Percentiles rank a stretch among this genome's conserved stretches.
Conservation (phyloP, 2,888 invertebrate genomes). For the Amiota minor region DNA sequence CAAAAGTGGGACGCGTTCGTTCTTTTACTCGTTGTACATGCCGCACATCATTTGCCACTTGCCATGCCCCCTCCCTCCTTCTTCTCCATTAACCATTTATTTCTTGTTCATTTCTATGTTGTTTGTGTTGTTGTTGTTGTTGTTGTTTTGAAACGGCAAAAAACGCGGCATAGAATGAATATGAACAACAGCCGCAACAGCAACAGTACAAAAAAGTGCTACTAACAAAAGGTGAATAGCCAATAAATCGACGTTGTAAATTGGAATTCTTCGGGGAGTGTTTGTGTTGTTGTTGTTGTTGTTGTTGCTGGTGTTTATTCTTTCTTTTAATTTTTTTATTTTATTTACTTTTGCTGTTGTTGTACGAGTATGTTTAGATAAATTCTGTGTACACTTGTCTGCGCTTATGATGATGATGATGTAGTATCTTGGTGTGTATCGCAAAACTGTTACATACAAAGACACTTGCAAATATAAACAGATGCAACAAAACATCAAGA, state of each 20-base stretch:
- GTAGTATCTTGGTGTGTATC: too few species aligned
- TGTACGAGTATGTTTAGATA: slow-evolving; percentile 36
- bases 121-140: too few species aligned
- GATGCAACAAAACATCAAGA: too few species aligned
- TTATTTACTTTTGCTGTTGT: slow-evolving; percentile 25
- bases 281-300: slow-evolving; percentile 38
- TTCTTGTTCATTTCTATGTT: too few species aligned
- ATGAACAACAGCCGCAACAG: background rate
- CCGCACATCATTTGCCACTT: background rate
- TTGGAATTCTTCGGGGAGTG: slow-evolving; percentile 62
- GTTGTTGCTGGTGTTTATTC: slow-evolving; percentile 15
- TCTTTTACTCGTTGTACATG: slow-evolving; percentile 35
- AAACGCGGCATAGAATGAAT: background rate
- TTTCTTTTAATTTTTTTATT: background rate
- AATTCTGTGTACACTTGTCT: slow-evolving; percentile 48
- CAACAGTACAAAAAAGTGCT: slow-evolving; percentile 22
- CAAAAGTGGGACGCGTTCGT: slow-evolving; percentile 63
- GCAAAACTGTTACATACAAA: too few species aligned
- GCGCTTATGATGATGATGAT: too few species aligned
- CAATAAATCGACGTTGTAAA: slow-evolving; percentile 70
- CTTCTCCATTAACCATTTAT: too few species aligned
- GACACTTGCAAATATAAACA: too few species aligned
- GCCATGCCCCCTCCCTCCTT: background rate
- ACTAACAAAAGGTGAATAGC: slow-evolving; percentile 71
- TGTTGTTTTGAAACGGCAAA: background rate